Evolutionary conservation across 2,888 invertebrate species (phyloP).

Genomic region (Perdita meconis): DNA sequence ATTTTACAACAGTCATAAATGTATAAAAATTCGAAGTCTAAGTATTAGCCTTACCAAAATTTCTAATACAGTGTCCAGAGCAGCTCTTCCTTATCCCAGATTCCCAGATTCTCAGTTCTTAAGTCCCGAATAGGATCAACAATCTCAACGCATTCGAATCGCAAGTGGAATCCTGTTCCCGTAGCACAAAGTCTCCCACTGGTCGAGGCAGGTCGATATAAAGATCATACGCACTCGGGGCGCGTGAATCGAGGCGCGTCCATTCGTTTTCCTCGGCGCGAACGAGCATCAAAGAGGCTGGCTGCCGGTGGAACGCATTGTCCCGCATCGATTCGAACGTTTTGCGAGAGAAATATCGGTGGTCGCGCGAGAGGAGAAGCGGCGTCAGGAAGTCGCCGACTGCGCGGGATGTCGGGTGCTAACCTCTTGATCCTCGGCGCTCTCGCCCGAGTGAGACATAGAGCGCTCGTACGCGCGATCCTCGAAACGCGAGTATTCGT

Average conservation of each 20-base stretch:
- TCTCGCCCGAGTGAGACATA: constrained; percentile 17
- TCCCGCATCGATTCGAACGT: constrained; percentile 55
- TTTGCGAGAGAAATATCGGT: constrained; percentile 63
- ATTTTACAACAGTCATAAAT: no score
- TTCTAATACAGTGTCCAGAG: no score
- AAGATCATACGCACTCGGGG: constrained; percentile 16
- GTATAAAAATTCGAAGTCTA: no score
- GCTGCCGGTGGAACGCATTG: constrained; percentile 43
- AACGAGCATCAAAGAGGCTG: constrained; percentile 24
- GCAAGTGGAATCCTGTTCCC: neutral
- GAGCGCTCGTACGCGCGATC: constrained; percentile 13
- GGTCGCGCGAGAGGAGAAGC: constrained; percentile 20
- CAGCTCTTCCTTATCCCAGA: no score
- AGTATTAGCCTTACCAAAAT: no score
- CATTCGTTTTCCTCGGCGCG: constrained; percentile 35
- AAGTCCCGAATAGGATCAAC: neutral
- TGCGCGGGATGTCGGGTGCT: constrained; percentile 60
- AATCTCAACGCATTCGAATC: neutral
- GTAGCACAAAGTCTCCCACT: neutral
- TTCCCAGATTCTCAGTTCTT: no score
- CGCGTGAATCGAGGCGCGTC: constrained; percentile 25
- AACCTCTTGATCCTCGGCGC: constrained; percentile 66
- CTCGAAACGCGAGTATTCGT: constrained; percentile 50
- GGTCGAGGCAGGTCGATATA: neutral
- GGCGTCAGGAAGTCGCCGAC: constrained; percentile 53